Evolutionary conservation across 2,888 invertebrate species (phyloP).

Genomic region (Archips crataeganus): DNA sequence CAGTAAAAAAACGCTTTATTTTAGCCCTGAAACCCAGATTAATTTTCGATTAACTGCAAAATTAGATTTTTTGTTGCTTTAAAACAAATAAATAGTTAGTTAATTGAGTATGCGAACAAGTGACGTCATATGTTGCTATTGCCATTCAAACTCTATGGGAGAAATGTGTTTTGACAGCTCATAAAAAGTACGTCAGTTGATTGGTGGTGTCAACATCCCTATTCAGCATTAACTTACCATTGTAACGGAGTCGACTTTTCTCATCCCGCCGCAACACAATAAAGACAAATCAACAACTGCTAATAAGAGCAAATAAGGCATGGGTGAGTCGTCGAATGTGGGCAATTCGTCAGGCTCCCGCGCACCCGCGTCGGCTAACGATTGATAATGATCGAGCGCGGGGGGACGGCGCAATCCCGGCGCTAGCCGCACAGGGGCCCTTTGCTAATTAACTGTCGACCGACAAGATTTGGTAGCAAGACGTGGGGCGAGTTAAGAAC

Average conservation of each 20-base stretch:
- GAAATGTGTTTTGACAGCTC: too few species aligned
- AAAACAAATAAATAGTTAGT: too few species aligned
- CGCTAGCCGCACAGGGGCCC: conserved; percentile 40
- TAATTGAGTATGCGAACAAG: too few species aligned
- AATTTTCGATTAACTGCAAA: too few species aligned
- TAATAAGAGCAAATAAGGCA: conserved; percentile 41
- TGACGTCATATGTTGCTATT: too few species aligned
- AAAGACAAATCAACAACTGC: conserved; percentile 38
- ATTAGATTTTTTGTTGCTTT: too few species aligned
- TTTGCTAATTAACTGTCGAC: conserved; percentile 43
- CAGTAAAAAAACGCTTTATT: too few species aligned
- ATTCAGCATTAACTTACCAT: conserved; percentile 25
- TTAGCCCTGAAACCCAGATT: too few species aligned
- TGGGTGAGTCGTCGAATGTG: conserved; percentile 44
- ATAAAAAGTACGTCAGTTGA: too few species aligned
- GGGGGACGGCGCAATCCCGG: conserved; percentile 43
- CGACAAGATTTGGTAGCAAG: conserved; percentile 41
- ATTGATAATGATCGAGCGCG: conserved; percentile 57
- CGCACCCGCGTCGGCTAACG: conserved; percentile 43
- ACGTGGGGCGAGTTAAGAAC: conserved; percentile 27
- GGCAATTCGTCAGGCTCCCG: conserved; percentile 52
- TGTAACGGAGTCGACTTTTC: conserved; percentile 1
- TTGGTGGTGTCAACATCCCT: too few species aligned
- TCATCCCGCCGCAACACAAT: conserved; percentile 18
- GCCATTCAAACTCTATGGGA: too few species aligned